These are phyloP conservation scores for Peromyscus polionotus DNA, from an alignment of 2,113 vertebrate genomes.

Conservation along the genomic window DNA sequence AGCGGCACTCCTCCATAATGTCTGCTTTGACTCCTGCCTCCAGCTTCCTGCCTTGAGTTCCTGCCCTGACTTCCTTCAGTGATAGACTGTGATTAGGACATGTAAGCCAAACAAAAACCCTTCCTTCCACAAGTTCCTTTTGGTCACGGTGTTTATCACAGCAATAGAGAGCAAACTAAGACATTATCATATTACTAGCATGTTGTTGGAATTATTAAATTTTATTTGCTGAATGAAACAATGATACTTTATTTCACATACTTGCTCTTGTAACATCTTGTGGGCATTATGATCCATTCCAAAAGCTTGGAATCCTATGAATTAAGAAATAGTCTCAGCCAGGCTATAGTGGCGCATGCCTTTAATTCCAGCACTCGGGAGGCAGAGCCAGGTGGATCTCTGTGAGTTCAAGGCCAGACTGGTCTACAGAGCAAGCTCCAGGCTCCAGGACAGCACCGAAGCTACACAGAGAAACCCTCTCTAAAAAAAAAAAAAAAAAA, in stretches of 20 bases:
- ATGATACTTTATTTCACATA: not conserved
- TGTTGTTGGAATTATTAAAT: not conserved
- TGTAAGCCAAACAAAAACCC: not conserved
- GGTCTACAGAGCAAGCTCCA: not conserved
- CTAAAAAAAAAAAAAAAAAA: not conserved
- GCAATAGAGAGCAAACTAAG: not conserved
- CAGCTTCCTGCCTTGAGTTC: not conserved
- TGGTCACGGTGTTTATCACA: not conserved
- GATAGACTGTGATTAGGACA: not conserved
- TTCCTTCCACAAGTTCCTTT: not conserved
- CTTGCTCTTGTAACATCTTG: slow-evolving; percentile 34
- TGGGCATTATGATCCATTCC: slow-evolving; percentile 25
- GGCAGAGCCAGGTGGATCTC: too few relatives aligned
- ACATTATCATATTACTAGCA: not conserved
- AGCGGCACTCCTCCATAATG: not conserved
- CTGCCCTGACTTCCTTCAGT: not conserved
- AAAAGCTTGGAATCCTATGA: slow-evolving; percentile 6
- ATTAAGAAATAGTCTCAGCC: not conserved
- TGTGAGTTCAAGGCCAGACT: not conserved
- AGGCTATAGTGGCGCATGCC: not conserved
- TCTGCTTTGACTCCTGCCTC: not conserved
- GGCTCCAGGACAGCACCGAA: too few relatives aligned
- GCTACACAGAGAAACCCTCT: too few relatives aligned
- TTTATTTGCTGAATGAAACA: slow-evolving; percentile 41
- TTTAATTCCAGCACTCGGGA: not conserved